Base-by-base conservation (phyloP, 2,888 invertebrate genomes). In the Drosophila silvestris region DNA sequence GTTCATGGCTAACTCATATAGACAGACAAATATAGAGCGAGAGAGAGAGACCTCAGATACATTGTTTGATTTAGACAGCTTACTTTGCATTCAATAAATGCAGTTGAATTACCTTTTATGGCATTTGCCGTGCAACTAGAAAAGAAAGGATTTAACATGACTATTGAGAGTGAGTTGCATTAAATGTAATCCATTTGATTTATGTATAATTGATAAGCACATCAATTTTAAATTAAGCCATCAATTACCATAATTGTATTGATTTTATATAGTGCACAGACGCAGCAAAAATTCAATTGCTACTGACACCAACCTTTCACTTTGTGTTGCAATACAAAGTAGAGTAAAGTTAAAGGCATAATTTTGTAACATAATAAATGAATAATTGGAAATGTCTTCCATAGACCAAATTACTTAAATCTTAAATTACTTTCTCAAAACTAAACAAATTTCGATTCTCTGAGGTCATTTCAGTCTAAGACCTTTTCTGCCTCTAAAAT, bases 41-140 rank as follows among this genome's bases (percentile, higher is more conserved):
- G 53, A 26, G 5, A 7, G 19, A 19, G 52, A 28, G 16, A 62
- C 19, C 35, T 0, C 32, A 19, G 22, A 65, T 61, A 64, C 54
- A 65, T 70, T 70, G 67, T 68, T 70, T 74, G 80, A 79, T 74
- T 83, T 61, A 63, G 67, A 47, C 70, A 58, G 69, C 67, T 73
- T 72, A 54, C 59, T 72, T 62, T 54, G 68, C 59, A 68, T 54
- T 47, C 53, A 75, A 57, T 69, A 64, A 65, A 70, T 66, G 68
- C 72, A 80, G 71, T 83, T 77, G 78, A 83, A 86, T 83, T 69
- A 69, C 62, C 50, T 75, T 54, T 60, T 47, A 53, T 41, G 53
- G 14, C 32, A 3, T 6, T 52, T n/a, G n/a, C 10, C 41, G n/a
- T 0, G 35, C 35, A 35, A 5, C 35, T 35, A 35, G 5, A 5